Base-by-base conservation (phyloP, 2,888 invertebrate species). In the Smittia aterrima region DNA sequence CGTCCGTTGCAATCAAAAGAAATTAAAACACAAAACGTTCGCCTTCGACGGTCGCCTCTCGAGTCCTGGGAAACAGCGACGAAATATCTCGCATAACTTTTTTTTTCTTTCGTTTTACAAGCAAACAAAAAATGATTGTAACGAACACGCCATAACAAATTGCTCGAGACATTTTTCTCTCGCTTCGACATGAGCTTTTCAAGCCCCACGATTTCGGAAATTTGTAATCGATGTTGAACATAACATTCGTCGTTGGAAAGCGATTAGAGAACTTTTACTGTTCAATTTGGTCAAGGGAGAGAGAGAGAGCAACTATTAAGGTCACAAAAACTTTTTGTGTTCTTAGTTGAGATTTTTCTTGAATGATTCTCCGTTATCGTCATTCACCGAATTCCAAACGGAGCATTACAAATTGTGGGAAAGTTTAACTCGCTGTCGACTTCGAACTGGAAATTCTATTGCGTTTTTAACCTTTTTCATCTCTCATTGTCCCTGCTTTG, bases 71-170 rank as follows among this genome's bases (percentile, higher is more conserved):
- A 66, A 66, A 66, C 40, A 18, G 64, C n/a, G 9, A 27, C n/a
- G 20, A 40, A 66, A 66, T 66, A 25, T 66, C 40, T 66, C 40
- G 16, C 24, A 66, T 66, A 66, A 38, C 66, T 66, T 66, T 38
- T 66, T 66, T 1, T 16, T 40, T 40, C 40, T 1, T 25, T 64
- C 27, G 27, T 27, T 64, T 27, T 64, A 64, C 25, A 64, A 27
- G 27, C 64, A 64, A 47, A 58, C 64, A 64, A 64, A 64, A n/a
- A 66, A 66, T 66, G 24, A 32, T 66, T 66, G 66, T 38, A 40
- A 25, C 20, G 20, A 66, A 66, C 66, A 66, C 66, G 66, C 66
- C 66, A 38, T 66, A 66, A 66, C 66, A 66, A 66, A 66, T 66
- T 66, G 32, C 40, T 64, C 20, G 9, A 27, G 20, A 64, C 64